These are phyloP conservation scores for Limanda limanda DNA, from an alignment of 2,113 vertebrate genomes.

Conservation along the genomic window DNA sequence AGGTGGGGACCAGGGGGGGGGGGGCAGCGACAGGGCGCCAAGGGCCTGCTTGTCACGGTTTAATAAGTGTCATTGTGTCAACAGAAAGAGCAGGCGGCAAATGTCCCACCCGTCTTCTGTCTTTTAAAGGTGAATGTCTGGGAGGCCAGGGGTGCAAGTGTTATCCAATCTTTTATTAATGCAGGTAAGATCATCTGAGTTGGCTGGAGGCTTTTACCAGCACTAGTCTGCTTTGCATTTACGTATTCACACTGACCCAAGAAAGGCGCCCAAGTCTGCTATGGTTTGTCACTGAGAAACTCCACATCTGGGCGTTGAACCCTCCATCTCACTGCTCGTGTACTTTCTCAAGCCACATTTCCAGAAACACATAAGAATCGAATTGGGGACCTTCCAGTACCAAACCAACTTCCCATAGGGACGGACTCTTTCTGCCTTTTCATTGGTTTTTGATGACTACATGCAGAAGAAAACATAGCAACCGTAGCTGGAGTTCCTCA, in stretches of 20 bases:
- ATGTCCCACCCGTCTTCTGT: constrained; percentile 26
- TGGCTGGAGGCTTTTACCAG: background rate
- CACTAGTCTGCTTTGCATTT: constrained; percentile 3
- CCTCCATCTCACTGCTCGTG: constrained; percentile 7
- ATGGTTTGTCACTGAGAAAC: constrained; percentile 16
- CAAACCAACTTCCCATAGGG: background rate
- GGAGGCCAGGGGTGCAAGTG: constrained; percentile 1
- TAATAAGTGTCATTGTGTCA: constrained; percentile 89
- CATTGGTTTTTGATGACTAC: constrained; percentile 24
- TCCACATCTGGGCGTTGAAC: constrained; percentile 15
- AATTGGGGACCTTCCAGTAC: constrained; percentile 16
- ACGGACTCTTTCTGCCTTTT: background rate
- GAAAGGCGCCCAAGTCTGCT: constrained; percentile 7
- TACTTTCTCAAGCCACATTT: constrained; percentile 29
- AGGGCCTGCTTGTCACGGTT: constrained; percentile 82
- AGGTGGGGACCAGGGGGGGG: constrained; percentile 44
- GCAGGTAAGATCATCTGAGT: background rate
- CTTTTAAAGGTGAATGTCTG: constrained; percentile 31
- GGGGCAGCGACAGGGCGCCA: constrained; percentile 63
- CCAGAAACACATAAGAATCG: constrained; percentile 10
- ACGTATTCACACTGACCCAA: constrained; percentile 10
- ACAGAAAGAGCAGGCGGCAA: constrained; percentile 70
- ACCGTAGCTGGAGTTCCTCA: constrained; percentile 25
- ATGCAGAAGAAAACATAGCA: constrained; percentile 28
- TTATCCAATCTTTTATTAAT: background rate